phyloP scores from a whole-genome alignment of 1,140 invertebrate species.

The Papilio dardanus region DNA sequence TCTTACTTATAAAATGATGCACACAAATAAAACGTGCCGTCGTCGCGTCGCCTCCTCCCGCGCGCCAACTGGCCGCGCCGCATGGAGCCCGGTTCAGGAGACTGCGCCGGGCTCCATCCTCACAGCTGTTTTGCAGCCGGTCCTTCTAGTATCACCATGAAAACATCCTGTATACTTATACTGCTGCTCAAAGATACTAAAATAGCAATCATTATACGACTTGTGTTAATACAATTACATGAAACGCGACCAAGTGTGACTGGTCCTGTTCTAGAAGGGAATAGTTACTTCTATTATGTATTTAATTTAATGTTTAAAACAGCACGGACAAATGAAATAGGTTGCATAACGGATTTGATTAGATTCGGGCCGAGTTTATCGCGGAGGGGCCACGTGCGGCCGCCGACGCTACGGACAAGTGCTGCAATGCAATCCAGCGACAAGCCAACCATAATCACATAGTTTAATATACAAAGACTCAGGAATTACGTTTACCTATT shows the following conservation, averaged over 20 bases:
- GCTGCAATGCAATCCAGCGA: not conserved
- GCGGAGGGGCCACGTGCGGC: not conserved
- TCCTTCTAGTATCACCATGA: not conserved
- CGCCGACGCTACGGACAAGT: not conserved
- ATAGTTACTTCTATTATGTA: not conserved
- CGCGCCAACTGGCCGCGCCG: no score
- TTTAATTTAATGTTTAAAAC: not conserved
- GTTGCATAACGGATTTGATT: not conserved
- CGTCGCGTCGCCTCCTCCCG: not conserved
- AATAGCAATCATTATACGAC: conserved; percentile 8
- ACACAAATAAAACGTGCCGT: not conserved
- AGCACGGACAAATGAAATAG: not conserved
- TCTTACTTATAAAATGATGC: conserved; percentile 3
- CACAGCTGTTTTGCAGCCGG: conserved; percentile 7
- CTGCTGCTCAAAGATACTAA: not conserved
- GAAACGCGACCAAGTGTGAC: not conserved
- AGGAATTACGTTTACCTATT: no score
- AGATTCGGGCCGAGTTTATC: conserved; percentile 18
- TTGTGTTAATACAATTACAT: not conserved
- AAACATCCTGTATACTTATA: not conserved
- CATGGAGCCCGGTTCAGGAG: not conserved
- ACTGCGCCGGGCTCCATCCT: not conserved
- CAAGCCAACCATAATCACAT: not conserved
- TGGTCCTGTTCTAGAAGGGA: not conserved
- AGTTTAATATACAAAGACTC: not conserved